phyloP scores from a whole-genome alignment of 2,113 vertebrate genomes.

The Hypanus sabinus region DNA sequence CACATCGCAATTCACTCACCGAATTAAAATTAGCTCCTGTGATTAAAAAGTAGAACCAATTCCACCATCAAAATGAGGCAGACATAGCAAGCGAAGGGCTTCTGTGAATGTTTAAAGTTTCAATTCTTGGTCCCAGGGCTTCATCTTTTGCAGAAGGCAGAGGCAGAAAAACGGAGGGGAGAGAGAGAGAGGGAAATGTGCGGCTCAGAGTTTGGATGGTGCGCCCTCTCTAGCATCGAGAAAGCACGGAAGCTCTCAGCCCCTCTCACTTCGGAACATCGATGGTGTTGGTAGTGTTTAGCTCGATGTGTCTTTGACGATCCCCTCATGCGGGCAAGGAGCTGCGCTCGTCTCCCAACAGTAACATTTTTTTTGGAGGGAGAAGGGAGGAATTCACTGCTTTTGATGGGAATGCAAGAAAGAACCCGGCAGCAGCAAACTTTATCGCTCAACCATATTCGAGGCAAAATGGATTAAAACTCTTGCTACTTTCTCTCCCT shows the following conservation, averaged over 20 bases:
- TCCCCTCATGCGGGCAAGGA: not conserved
- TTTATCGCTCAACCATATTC: not conserved
- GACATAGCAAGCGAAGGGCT: too few species aligned
- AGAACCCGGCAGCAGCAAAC: not conserved
- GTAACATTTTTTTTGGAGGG: not conserved
- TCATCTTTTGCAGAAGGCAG: not conserved
- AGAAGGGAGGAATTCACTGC: not conserved
- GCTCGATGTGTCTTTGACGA: not conserved
- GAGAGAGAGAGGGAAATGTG: not conserved
- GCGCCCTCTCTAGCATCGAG: not conserved
- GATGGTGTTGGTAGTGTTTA: not conserved
- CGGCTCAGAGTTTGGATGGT: not conserved
- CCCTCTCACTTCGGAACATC: not conserved
- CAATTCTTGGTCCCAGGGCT: not conserved
- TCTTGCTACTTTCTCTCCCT: not conserved
- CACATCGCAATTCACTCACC: conserved; percentile 9
- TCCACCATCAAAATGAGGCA: not conserved
- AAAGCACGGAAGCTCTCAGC: not conserved
- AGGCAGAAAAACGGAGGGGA: not conserved
- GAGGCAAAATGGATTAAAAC: not conserved
- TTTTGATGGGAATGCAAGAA: not conserved
- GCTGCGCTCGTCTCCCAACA: not conserved
- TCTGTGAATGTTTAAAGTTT: conserved; percentile 9
- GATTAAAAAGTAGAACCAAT: not conserved
- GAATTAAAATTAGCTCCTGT: not conserved